phyloP scores from a whole-genome alignment of 2,888 invertebrate genomes.

The Athripsodes cinereus region DNA sequence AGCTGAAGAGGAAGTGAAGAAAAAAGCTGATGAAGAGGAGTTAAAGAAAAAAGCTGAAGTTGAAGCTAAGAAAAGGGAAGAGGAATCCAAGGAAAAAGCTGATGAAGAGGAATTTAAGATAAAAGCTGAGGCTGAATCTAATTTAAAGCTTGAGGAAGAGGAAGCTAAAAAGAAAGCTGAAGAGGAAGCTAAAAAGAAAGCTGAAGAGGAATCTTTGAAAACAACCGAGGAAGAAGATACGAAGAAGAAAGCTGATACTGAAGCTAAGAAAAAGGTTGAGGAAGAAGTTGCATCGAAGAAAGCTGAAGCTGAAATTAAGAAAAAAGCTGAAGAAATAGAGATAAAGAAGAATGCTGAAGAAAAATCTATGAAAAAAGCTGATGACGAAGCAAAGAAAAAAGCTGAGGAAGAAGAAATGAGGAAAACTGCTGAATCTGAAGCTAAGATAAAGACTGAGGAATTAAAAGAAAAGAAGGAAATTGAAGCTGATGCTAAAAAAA shows the following conservation, averaged over 20 bases:
- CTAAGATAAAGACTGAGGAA: conserved; percentile 24
- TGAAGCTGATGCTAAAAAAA: conserved; percentile 12
- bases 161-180: too few relatives aligned
- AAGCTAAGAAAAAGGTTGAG: conserved; percentile 24
- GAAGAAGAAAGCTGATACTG: conserved; percentile 27
- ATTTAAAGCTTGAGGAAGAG: too few relatives aligned
- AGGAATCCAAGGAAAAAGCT: conserved; percentile 16
- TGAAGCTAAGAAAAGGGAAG: conserved; percentile 9
- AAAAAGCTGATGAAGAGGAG: conserved; percentile 27
- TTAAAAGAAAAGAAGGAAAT: conserved; percentile 18
- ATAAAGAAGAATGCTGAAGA: conserved; percentile 25
- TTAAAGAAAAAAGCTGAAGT: conserved; percentile 32
- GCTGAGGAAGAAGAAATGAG: conserved; percentile 18
- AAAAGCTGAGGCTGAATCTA: background rate
- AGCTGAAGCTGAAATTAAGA: conserved; percentile 9
- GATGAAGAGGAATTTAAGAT: background rate
- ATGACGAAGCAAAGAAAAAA: conserved; percentile 12
- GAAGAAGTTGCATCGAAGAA: background rate
- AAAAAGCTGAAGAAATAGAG: conserved; percentile 25
- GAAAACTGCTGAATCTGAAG: conserved; percentile 20
- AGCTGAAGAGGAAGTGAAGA: conserved; percentile 3
- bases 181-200: conserved; percentile 10
- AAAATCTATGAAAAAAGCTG: conserved; percentile 26
- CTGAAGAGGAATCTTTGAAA: conserved; percentile 25
- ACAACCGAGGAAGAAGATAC: conserved; percentile 20